phyloP scores from a whole-genome alignment of 1,140 invertebrate genomes.

The Andrena cerasifolii region DNA sequence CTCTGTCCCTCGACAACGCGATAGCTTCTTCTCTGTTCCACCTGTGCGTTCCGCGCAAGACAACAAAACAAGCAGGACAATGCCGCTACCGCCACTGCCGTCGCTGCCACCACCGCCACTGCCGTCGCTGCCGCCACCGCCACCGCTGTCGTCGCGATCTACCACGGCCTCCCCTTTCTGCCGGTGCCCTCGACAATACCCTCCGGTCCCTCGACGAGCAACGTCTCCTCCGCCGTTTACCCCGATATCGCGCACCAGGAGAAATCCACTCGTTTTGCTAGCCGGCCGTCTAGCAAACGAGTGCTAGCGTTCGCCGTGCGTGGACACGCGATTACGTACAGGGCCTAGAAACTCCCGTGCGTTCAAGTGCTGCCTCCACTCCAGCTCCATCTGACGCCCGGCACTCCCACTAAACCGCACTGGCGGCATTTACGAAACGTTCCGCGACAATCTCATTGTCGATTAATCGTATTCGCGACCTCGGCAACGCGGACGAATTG shows the following conservation, averaged over 20 bases:
- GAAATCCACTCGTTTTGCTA: slow-evolving; percentile 55
- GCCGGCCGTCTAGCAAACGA: slow-evolving; percentile 55
- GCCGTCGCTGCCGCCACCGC: slow-evolving; percentile 17
- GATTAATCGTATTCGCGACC: background rate
- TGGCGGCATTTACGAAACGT: background rate
- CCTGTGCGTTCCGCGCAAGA: slow-evolving; percentile 52
- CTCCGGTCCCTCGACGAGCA: slow-evolving; percentile 37
- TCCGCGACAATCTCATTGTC: too few relatives aligned
- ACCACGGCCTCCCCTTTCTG: slow-evolving; percentile 34
- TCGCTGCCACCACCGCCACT: slow-evolving; percentile 8
- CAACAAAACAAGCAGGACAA: slow-evolving; percentile 67
- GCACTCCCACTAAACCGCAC: background rate
- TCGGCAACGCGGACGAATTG: background rate
- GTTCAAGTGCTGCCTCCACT: background rate
- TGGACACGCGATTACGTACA: slow-evolving; percentile 53
- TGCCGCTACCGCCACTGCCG: slow-evolving; percentile 55
- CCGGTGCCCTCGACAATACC: slow-evolving; percentile 39
- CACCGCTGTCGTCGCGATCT: slow-evolving; percentile 27
- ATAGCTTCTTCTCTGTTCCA: slow-evolving; percentile 49
- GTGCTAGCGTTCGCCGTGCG: slow-evolving; percentile 52
- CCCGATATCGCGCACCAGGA: slow-evolving; percentile 49
- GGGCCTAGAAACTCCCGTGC: slow-evolving; percentile 42
- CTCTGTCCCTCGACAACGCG: slow-evolving; percentile 41
- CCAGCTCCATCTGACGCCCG: background rate
- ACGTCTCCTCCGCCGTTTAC: slow-evolving; percentile 47